Percentiles rank a stretch among this genome's conserved stretches.
Conservation (phyloP, 1,140 invertebrate species). For the Penaeus chinensis region DNA sequence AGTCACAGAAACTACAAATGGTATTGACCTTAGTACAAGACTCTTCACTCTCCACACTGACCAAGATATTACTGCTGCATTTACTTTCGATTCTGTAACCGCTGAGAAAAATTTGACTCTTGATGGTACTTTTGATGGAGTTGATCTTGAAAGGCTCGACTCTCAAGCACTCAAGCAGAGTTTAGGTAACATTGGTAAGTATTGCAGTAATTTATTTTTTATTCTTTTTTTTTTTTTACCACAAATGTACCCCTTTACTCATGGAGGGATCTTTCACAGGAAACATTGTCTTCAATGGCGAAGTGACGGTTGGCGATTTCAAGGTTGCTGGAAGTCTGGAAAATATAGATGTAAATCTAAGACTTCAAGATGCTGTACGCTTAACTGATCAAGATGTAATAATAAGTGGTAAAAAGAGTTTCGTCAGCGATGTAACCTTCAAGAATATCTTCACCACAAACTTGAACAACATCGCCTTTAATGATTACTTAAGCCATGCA, state of each 20-base stretch:
- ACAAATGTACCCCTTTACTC: not conserved
- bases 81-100: not conserved
- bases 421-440: not conserved
- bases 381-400: slow-evolving; percentile 1
- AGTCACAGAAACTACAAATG: not conserved
- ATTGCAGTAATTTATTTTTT: not conserved
- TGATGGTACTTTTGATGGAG: slow-evolving; percentile 16
- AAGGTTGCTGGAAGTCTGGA: not conserved
- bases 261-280: not conserved
- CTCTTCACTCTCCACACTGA: slow-evolving; percentile 39
- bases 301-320: not conserved
- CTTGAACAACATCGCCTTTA: not conserved
- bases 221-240: not conserved
- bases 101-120: slow-evolving; percentile 14
- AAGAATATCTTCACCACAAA: not conserved
- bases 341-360: not conserved
- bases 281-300: not conserved
- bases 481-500: not conserved
- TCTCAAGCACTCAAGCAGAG: not conserved
- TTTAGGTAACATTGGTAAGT: not conserved
- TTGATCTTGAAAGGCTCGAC: slow-evolving; percentile 19
- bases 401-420: slow-evolving; percentile 21
- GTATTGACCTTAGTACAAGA: slow-evolving; percentile 16
- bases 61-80: slow-evolving; percentile 17
- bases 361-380: slow-evolving; percentile 3